Evolutionary conservation across 2,113 vertebrate genomes (phyloP).

Genomic region (Hypomesus transpacificus): DNA sequence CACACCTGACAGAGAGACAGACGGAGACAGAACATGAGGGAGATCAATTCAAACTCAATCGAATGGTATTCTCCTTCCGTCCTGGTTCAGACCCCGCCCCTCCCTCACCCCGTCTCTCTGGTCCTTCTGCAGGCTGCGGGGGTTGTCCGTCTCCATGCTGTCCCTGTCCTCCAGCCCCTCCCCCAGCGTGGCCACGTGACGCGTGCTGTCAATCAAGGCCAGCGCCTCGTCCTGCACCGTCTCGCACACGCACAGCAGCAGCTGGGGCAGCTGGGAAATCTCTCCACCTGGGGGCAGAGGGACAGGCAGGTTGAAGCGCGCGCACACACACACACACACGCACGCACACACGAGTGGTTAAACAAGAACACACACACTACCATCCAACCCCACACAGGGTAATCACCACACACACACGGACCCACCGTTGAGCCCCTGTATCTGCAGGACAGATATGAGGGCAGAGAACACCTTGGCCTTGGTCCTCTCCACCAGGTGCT

Average conservation of each 20-base stretch:
- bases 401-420: neutral
- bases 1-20: slow-evolving; percentile 78
- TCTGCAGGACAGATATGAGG: slow-evolving; percentile 89
- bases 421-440: slow-evolving; percentile 87
- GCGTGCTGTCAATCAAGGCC: slow-evolving; percentile 83
- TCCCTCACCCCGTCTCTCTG: slow-evolving; percentile 86
- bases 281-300: slow-evolving; percentile 73
- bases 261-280: slow-evolving; percentile 91
- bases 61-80: neutral
- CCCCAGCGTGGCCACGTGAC: slow-evolving; percentile 70
- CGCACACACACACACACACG: neutral
- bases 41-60: neutral
- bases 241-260: slow-evolving; percentile 87
- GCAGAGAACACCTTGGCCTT: slow-evolving; percentile 94
- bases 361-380: neutral
- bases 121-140: slow-evolving; percentile 82
- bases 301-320: no score
- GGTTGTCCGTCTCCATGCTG: slow-evolving; percentile 93
- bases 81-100: neutral
- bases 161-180: slow-evolving; percentile 82
- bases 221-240: slow-evolving; percentile 90
- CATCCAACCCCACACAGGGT: neutral
- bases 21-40: neutral
- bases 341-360: neutral
- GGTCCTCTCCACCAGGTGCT: slow-evolving; percentile 89